Conservation (phyloP, 2,113 vertebrate species). For the Melanerpes formicivorus region DNA sequence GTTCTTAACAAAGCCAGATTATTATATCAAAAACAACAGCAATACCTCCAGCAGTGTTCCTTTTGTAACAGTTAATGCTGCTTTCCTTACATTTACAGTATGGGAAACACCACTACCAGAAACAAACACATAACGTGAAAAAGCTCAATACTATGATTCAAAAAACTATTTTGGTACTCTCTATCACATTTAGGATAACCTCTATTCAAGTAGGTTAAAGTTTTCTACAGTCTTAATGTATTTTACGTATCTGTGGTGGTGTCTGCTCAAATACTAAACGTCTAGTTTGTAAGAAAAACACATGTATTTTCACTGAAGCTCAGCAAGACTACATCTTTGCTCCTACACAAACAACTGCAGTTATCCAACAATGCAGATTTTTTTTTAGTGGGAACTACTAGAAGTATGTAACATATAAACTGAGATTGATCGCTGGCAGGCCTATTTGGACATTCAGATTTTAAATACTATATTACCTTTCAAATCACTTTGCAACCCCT, state of each 20-base stretch:
- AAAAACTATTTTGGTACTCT: background rate
- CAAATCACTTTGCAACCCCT: background rate
- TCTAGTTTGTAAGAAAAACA: background rate
- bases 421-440: background rate
- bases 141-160: background rate
- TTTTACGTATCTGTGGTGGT: background rate
- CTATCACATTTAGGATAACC: accelerated
- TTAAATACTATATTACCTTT: background rate
- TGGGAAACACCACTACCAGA: background rate
- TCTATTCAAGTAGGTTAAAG: background rate
- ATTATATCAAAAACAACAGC: background rate
- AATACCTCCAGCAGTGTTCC: background rate
- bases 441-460: background rate
- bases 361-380: background rate
- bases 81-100: background rate
- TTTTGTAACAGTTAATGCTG: background rate
- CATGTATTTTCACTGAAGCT: background rate
- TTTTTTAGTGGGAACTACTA: background rate
- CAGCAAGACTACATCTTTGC: background rate
- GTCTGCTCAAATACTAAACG: background rate
- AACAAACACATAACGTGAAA: background rate
- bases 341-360: background rate
- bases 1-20: slow-evolving; percentile 6
- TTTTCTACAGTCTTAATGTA: background rate
- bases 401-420: background rate